Evolutionary conservation across 2,888 invertebrate species (phyloP).

Genomic region (Drosophila koepferae): DNA sequence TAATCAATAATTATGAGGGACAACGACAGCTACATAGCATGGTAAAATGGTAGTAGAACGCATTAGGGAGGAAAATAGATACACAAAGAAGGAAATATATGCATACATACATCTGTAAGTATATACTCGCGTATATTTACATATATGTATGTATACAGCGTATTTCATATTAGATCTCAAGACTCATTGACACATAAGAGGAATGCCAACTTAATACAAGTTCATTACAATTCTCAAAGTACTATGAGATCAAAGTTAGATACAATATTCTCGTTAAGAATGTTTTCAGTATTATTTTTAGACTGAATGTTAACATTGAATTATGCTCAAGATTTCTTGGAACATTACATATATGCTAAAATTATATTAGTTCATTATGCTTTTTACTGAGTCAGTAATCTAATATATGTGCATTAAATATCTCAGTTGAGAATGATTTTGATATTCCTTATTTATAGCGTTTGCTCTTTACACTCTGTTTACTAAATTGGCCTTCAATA

Average conservation of each 20-base stretch:
- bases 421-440: too few relatives aligned
- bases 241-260: not conserved
- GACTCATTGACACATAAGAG: not conserved
- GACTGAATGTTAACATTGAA: too few relatives aligned
- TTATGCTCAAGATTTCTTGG: too few relatives aligned
- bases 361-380: too few relatives aligned
- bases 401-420: too few relatives aligned
- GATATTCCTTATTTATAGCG: too few relatives aligned
- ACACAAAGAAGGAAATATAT: not conserved
- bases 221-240: not conserved
- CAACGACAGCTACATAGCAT: slow-evolving; percentile 1
- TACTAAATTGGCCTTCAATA: not conserved
- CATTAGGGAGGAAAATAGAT: slow-evolving; percentile 12
- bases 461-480: not conserved
- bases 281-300: not conserved
- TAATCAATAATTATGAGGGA: slow-evolving; percentile 58
- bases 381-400: too few relatives aligned
- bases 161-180: not conserved
- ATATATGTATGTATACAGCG: not conserved
- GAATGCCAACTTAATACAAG: not conserved
- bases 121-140: not conserved
- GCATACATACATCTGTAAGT: not conserved
- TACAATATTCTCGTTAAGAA: not conserved
- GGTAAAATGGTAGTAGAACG: not conserved
- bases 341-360: too few relatives aligned